Conservation (phyloP, 92 coral and sea anemone species). For the Epizoanthus rinbou region DNA sequence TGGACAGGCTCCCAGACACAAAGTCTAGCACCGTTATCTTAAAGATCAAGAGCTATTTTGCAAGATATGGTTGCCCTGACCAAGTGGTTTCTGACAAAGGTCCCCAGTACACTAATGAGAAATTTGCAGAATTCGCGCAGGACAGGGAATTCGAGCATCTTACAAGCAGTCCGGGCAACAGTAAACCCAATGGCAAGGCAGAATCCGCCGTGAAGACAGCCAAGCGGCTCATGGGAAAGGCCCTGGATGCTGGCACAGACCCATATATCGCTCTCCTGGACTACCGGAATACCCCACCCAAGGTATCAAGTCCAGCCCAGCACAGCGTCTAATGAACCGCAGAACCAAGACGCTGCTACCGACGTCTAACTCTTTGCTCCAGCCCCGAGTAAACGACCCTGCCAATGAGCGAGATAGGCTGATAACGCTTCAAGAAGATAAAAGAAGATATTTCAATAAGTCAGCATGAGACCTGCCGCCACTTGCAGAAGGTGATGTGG, state of each 20-base stretch:
- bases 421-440: conserved; percentile 11
- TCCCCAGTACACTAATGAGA: not conserved
- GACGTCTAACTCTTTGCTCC: not conserved
- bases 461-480: conserved; percentile 43
- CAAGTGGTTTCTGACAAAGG: conserved; percentile 13
- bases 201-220: conserved; percentile 20
- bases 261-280: conserved; percentile 37
- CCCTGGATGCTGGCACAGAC: conserved; percentile 34
- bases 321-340: conserved; percentile 50
- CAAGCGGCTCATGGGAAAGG: conserved; percentile 15
- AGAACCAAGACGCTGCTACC: conserved; percentile 51
- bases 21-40: conserved; percentile 22
- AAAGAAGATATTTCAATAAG: conserved; percentile 22
- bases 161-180: not conserved
- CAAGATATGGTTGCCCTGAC: conserved; percentile 38
- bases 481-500: conserved; percentile 43
- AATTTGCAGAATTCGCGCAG: not conserved
- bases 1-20: conserved; percentile 15
- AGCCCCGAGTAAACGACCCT: not conserved
- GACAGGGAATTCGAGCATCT: conserved; percentile 6
- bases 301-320: conserved; percentile 47
- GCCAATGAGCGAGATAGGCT: not conserved
- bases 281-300: conserved; percentile 40
- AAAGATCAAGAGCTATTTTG: conserved; percentile 31
- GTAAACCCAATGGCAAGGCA: conserved; percentile 13